phyloP scores from a whole-genome alignment of 2,797 vertebrate species.

The Denticeps clupeoides region DNA sequence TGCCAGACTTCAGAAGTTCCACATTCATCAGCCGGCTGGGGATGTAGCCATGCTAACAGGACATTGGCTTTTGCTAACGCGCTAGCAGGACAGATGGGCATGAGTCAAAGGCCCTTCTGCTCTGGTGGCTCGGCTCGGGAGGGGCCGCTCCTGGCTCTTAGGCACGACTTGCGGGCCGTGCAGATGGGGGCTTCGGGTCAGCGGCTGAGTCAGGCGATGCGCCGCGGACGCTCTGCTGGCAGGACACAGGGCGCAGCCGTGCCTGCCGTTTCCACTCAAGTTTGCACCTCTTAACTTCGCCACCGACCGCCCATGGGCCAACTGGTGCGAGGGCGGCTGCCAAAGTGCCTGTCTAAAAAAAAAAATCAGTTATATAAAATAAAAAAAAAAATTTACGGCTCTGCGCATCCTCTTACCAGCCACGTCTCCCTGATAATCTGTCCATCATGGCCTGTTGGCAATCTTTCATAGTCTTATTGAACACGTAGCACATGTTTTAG shows the following conservation, averaged over 20 bases:
- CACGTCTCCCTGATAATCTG: too few species aligned
- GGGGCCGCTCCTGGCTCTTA: conserved; percentile 36
- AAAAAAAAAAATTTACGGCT: conserved; percentile 19
- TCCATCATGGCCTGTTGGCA: too few species aligned
- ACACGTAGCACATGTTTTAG: too few species aligned
- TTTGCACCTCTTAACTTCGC: conserved; percentile 69
- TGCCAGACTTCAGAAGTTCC: conserved; percentile 34
- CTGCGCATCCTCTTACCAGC: conserved; percentile 37
- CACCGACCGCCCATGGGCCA: conserved; percentile 67
- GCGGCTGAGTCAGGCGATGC: conserved; percentile 59
- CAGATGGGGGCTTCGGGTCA: conserved; percentile 66
- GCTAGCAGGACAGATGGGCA: conserved; percentile 64
- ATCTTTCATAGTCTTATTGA: too few species aligned
- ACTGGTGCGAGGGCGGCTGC: conserved; percentile 64
- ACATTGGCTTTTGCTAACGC: conserved; percentile 56
- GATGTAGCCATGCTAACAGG: conserved; percentile 43
- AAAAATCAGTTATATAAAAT: conserved; percentile 35
- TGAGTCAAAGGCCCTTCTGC: conserved; percentile 73
- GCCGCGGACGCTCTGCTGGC: too few species aligned
- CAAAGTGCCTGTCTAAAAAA: conserved; percentile 58
- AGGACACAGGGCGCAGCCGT: conserved; percentile 50
- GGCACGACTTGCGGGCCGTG: conserved; percentile 49
- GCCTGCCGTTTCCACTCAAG: conserved; percentile 59
- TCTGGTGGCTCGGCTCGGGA: conserved; percentile 46
- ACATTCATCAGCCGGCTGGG: conserved; percentile 29